Percentiles rank a stretch among this genome's conserved stretches.
Evolutionary conservation across 1,140 invertebrate genomes (phyloP).

Genomic region (Kradibia gibbosae): DNA sequence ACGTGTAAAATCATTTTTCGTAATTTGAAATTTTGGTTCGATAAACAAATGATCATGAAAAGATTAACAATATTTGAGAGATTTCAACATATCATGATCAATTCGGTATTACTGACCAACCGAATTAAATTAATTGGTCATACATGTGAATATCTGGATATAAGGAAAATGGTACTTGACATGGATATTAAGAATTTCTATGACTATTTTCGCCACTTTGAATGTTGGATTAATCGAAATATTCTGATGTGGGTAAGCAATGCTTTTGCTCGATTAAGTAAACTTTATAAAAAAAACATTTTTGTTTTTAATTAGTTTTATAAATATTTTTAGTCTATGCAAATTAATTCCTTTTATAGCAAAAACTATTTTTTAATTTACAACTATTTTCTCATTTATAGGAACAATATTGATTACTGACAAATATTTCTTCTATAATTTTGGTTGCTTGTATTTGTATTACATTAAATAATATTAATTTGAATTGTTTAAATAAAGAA

Average conservation of each 20-base stretch:
- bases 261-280: background rate
- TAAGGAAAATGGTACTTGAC: conserved; percentile 46
- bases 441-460: too few relatives aligned
- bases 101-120: conserved; percentile 58
- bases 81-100: conserved; percentile 49
- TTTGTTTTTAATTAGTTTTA: too few relatives aligned
- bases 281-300: too few relatives aligned
- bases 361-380: too few relatives aligned
- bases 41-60: background rate
- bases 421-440: too few relatives aligned
- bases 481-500: too few relatives aligned
- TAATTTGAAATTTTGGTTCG: background rate
- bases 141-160: conserved; percentile 54
- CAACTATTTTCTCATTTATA: too few relatives aligned
- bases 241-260: conserved; percentile 52
- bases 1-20: background rate
- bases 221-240: conserved; percentile 55
- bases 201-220: conserved; percentile 41
- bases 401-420: too few relatives aligned
- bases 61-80: conserved; percentile 17
- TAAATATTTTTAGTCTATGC: too few relatives aligned
- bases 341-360: too few relatives aligned
- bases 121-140: conserved; percentile 55
- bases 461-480: too few relatives aligned
- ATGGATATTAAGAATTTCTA: background rate